These are phyloP conservation scores for Drosophila greeni DNA, from an alignment of 2,888 invertebrate species.

Conservation along the genomic window DNA sequence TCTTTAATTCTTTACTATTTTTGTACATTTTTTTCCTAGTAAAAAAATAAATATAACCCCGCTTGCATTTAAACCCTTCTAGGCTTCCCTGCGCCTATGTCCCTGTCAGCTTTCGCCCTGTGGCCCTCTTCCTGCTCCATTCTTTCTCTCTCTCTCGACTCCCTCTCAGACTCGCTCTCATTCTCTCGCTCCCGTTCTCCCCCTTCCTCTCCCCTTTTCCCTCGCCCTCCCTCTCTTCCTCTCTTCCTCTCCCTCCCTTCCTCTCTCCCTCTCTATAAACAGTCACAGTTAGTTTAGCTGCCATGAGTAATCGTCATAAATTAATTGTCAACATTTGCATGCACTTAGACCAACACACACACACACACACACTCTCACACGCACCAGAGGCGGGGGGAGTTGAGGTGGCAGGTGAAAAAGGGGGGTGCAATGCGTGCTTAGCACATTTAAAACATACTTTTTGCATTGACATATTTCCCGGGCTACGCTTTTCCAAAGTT, in stretches of 20 bases:
- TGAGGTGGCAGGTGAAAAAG: too few species aligned
- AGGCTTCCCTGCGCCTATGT: background rate
- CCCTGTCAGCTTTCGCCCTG: background rate
- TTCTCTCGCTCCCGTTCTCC: too few species aligned
- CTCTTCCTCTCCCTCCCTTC: background rate
- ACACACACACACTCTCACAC: too few species aligned
- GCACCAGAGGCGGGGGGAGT: too few species aligned
- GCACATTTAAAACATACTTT: slow-evolving; percentile 65
- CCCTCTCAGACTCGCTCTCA: too few species aligned
- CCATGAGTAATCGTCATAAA: slow-evolving; percentile 78
- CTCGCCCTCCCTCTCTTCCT: slow-evolving; percentile 22
- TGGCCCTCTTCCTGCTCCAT: background rate
- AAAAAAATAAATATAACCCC: slow-evolving; percentile 4
- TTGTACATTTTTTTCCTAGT: too few species aligned
- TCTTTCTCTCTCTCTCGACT: background rate
- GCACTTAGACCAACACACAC: slow-evolving; percentile 62
- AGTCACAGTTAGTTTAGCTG: slow-evolving; percentile 70
- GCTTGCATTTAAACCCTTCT: slow-evolving; percentile 6
- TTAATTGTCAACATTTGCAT: slow-evolving; percentile 78
- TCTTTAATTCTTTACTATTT: too few species aligned
- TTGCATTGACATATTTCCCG: slow-evolving; percentile 67
- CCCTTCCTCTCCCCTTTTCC: slow-evolving; percentile 19
- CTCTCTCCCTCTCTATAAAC: slow-evolving; percentile 49
- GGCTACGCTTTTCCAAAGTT: slow-evolving; percentile 17
- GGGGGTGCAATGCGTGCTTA: slow-evolving; percentile 39